These are phyloP conservation scores for Antheraea assamensis DNA, from an alignment of 2,888 invertebrate species.

Conservation along the genomic window DNA sequence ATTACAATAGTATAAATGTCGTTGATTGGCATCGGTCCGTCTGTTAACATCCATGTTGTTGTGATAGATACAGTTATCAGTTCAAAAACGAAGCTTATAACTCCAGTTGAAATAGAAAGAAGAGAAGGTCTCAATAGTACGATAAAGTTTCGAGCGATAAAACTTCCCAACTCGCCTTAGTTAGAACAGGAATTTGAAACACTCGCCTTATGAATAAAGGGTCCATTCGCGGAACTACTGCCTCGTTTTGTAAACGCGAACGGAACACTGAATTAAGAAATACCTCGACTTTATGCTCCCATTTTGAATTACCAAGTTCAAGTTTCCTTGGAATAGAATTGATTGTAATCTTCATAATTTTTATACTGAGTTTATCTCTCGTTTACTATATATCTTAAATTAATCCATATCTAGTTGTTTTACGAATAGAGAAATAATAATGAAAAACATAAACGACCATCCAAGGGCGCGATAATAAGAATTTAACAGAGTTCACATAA, in stretches of 20 bases:
- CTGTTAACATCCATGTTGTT: not conserved
- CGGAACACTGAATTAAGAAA: slow-evolving; percentile 14
- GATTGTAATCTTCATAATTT: not conserved
- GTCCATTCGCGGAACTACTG: slow-evolving; percentile 15
- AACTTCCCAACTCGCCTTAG: slow-evolving; percentile 9
- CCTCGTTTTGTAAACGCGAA: slow-evolving; percentile 11
- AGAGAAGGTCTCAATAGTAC: slow-evolving; percentile 4
- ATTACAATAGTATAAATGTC: too few relatives aligned
- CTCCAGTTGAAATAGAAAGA: not conserved
- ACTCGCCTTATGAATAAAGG: slow-evolving; percentile 12
- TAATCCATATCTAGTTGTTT: not conserved
- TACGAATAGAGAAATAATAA: not conserved
- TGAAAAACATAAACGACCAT: not conserved
- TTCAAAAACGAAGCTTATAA: not conserved
- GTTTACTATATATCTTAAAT: not conserved
- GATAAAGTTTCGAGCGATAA: slow-evolving; percentile 6
- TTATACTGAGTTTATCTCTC: not conserved
- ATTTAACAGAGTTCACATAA: not conserved
- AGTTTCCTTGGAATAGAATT: not conserved
- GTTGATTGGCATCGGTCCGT: too few relatives aligned
- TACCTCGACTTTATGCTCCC: not conserved
- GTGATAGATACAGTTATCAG: not conserved
- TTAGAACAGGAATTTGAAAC: slow-evolving; percentile 15
- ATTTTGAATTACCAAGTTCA: not conserved
- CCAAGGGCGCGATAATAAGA: not conserved